Conservation (phyloP, 2,113 vertebrate species). For the Lycaon pictus region DNA sequence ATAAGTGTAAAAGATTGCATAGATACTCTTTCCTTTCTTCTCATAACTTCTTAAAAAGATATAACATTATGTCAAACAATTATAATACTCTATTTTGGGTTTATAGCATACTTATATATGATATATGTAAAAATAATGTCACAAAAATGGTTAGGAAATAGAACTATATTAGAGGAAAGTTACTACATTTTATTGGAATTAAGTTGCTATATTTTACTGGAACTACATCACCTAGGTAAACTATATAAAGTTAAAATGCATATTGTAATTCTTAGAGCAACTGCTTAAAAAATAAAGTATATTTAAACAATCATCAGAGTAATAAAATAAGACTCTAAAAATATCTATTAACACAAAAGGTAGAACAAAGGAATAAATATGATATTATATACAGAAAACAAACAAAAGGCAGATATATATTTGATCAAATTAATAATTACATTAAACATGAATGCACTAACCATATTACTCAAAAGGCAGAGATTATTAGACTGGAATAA, state of each 20-base stretch:
- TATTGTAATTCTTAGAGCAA: neutral
- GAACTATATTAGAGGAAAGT: neutral
- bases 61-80: neutral
- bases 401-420: neutral
- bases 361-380: neutral
- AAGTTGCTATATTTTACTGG: neutral
- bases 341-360: neutral
- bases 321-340: neutral
- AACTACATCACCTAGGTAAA: neutral
- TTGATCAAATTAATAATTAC: neutral
- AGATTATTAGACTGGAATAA: neutral
- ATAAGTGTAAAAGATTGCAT: neutral
- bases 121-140: neutral
- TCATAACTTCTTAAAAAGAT: neutral
- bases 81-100: neutral
- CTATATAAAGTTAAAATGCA: neutral
- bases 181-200: neutral
- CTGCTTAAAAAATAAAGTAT: neutral
- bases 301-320: neutral
- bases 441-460: conserved; percentile 6
- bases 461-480: neutral
- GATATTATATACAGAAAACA: neutral
- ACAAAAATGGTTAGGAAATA: neutral
- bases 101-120: neutral
- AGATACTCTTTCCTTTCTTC: neutral